These are phyloP conservation scores for Microctenopoma steveboyesi DNA, from an alignment of 2,797 vertebrate species.

Conservation along the genomic window DNA sequence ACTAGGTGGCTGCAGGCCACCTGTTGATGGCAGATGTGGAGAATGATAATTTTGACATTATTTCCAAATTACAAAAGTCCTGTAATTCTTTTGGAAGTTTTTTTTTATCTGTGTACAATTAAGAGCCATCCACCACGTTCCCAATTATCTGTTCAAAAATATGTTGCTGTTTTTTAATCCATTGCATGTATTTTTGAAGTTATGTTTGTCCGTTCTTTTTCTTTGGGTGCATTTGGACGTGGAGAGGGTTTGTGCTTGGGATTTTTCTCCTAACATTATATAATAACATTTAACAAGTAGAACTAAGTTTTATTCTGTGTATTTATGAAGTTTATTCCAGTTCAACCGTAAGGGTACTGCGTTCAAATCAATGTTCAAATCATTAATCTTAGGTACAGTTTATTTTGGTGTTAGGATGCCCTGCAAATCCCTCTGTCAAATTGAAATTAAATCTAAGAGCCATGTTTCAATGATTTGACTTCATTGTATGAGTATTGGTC, in stretches of 20 bases:
- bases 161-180: slow-evolving; percentile 20
- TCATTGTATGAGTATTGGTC: slow-evolving; percentile 3
- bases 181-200: slow-evolving; percentile 1
- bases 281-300: slow-evolving; percentile 14
- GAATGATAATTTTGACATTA: slow-evolving; percentile 1
- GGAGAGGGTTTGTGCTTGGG: background rate
- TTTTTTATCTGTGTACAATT: slow-evolving; percentile 1
- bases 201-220: slow-evolving; percentile 19
- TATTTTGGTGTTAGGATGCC: slow-evolving; percentile 2
- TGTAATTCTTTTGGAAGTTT: slow-evolving; percentile 7
- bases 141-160: background rate
- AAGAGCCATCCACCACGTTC: slow-evolving; percentile 17
- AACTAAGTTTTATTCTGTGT: slow-evolving; percentile 67
- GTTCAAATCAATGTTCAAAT: slow-evolving; percentile 12
- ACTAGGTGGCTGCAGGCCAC: slow-evolving; percentile 79
- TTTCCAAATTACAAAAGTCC: slow-evolving; percentile 9
- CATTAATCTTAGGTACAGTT: slow-evolving; percentile 15
- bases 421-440: slow-evolving; percentile 9
- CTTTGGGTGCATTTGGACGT: slow-evolving; percentile 12
- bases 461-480: slow-evolving; percentile 32
- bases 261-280: slow-evolving; percentile 31
- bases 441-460: slow-evolving; percentile 25
- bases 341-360: slow-evolving; percentile 20
- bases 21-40: slow-evolving; percentile 14
- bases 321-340: slow-evolving; percentile 71